Evolutionary conservation across 2,888 invertebrate genomes (phyloP), one percentile per base, ranked within the genome.

Genomic region (Lycaena phlaeas): DNA sequence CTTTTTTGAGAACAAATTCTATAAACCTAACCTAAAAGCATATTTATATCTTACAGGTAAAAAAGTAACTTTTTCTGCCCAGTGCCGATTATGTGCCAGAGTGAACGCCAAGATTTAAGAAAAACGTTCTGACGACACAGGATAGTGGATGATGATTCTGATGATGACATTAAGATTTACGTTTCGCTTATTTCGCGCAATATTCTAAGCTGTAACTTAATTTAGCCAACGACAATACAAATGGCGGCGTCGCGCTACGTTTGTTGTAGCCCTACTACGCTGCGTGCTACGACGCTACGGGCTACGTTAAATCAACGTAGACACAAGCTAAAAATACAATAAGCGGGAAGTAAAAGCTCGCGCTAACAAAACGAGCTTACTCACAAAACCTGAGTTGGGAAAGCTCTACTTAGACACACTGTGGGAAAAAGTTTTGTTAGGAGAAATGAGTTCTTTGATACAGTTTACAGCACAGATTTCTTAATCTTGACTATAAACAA

Each of bases 261-360:
- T 34, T 18, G 17, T 15, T 18, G 22, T 34, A 34, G 34, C 17
- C 15, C 17, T 29, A 14, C 28, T 29, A 28, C 14, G 5, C 4
- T 9, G 12, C 11, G 9, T 2, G 34, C 22, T 34, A 34, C 34
- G 34, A 31, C 2, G 22, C 34, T 34, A 17, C 17, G 17, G 17
- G 18, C 17, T 22, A 22, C 10, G 17, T 18, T 18, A 34, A 9
- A 14, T 14, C 30, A 10, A 10, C 12, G 34, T 17, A 34, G 34
- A 34, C 22, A 22, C 34, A 18, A 34, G 12, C 34, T 18, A 34
- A 34, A 31, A 34, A 34, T 34, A 34, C 22, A 34, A 34, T 34
- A 34, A 34, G 12, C 34, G 18, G 34, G 34, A 34, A 11, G 34
- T 34, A 22, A 34, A 22, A 22, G 22, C 22, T 22, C 18, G 15